Evolutionary conservation across 2,113 vertebrate genomes (phyloP).

Genomic region (Heliornis fulica): DNA sequence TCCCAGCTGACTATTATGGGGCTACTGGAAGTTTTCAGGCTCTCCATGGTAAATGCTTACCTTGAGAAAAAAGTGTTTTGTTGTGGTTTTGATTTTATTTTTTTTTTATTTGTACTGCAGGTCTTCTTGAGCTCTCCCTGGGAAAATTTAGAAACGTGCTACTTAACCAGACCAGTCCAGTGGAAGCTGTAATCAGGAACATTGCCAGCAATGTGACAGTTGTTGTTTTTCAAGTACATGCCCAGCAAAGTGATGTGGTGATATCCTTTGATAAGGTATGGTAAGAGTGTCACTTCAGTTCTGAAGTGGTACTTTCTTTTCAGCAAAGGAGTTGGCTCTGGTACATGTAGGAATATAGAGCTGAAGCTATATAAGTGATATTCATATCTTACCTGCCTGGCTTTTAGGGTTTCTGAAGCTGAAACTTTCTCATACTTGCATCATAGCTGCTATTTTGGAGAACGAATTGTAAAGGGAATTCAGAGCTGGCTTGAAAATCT

Average conservation of each 20-base stretch:
- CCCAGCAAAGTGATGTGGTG: slow-evolving; percentile 81
- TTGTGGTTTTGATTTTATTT: too few species aligned
- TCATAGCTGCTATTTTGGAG: background rate
- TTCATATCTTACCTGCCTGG: background rate
- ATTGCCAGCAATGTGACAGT: slow-evolving; percentile 81
- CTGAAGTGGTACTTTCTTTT: background rate
- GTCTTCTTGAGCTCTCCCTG: slow-evolving; percentile 83
- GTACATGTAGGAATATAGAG: background rate
- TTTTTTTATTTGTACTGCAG: slow-evolving; percentile 63
- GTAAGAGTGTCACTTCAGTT: background rate
- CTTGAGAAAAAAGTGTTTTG: background rate
- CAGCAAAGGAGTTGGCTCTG: background rate
- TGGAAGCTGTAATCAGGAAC: slow-evolving; percentile 80
- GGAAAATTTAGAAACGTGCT: slow-evolving; percentile 86
- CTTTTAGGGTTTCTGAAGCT: background rate
- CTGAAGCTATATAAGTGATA: background rate
- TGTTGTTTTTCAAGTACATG: slow-evolving; percentile 88
- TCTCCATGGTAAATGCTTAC: background rate
- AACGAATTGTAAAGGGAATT: background rate
- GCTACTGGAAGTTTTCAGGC: background rate
- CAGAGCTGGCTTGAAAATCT: background rate
- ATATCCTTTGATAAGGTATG: slow-evolving; percentile 86
- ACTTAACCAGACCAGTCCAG: slow-evolving; percentile 76
- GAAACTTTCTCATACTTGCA: too few species aligned
- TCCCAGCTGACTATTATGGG: background rate